Base-by-base conservation (phyloP, 2,888 invertebrate genomes). In the Papilio elwesi region DNA sequence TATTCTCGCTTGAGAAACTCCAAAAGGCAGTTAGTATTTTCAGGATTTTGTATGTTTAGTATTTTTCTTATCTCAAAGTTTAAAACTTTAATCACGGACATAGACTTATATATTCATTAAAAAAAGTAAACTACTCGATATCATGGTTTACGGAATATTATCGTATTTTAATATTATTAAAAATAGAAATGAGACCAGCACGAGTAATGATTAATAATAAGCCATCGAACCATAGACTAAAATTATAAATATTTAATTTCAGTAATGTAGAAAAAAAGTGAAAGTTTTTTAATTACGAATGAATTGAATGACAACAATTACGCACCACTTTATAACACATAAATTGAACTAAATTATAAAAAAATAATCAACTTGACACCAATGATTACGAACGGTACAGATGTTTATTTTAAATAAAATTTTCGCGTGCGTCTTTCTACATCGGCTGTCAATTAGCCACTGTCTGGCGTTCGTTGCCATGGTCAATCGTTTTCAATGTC, bases 401-500 rank as follows among this genome's bases (percentile, higher is more conserved):
- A 26, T 26, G 26, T 48, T 36, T 62, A 43, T 13, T 51, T 51
- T 47, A 11, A 62, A 57, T 11, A 53, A 57, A 36, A 13, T 5
- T n/a, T 52, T 26, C 48, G 52, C 65, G 62, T 63, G 71, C 71
- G 71, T 66, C 65, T 43, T 16, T 13, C 15, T 15, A 13, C 36
- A 47, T 49, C 68, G 63, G 63, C 68, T 63, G 71, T 72, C 71
- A 72, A 68, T 68, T 48, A 0, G 16, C 5, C 5, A 72, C 62
- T 72, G 53, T 43, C 53, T 15, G 47, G 12, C 67, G 52, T 67
- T 68, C 53, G 68, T 63, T 55, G 47, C 36, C 67, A 62, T 15
- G 71, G 71, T 15, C 71, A 62, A 49, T 63, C 38, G 38, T 36
- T 65, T 72, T 72, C 71, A 72, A 68, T 72, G 71, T 72, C 71